Percentiles rank a stretch among this genome's conserved stretches.
Evolutionary conservation across 2,888 invertebrate genomes (phyloP).

Genomic region (Tenthredo amoena): DNA sequence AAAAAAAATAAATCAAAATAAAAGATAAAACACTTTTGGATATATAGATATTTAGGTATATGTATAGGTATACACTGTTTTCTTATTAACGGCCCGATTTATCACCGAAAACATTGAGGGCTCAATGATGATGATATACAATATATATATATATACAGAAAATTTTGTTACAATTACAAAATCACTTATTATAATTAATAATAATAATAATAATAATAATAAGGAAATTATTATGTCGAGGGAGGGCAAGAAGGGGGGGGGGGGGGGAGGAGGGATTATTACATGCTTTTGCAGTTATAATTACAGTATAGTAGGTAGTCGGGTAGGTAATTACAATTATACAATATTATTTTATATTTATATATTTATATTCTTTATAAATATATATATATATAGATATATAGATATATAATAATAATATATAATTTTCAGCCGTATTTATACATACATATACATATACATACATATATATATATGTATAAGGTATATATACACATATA

Average conservation of each 20-base stretch:
- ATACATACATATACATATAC: conserved; percentile 55
- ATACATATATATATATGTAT: conserved; percentile 57
- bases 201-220: conserved; percentile 6
- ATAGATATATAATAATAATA: conserved; percentile 55
- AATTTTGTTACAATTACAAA: not conserved
- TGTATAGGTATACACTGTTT: not conserved
- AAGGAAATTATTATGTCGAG: not conserved
- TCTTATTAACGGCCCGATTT: too few relatives aligned
- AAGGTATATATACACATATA: conserved; percentile 45
- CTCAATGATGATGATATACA: not conserved
- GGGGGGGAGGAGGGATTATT: not conserved
- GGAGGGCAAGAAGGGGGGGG: too few relatives aligned
- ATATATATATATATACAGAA: not conserved
- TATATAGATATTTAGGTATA: not conserved
- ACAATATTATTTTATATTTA: conserved; percentile 1
- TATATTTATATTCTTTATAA: not conserved
- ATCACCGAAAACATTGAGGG: too few relatives aligned
- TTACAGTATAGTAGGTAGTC: not conserved
- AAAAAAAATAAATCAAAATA: not conserved
- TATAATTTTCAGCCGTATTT: conserved; percentile 17
- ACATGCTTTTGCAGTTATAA: not conserved
- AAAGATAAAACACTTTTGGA: not conserved
- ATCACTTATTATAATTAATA: not conserved
- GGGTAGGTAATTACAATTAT: conserved; percentile 6
- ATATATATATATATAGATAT: conserved; percentile 2